Conservation (phyloP, 1,140 invertebrate species). For the Lamellibrachia luymesi region DNA sequence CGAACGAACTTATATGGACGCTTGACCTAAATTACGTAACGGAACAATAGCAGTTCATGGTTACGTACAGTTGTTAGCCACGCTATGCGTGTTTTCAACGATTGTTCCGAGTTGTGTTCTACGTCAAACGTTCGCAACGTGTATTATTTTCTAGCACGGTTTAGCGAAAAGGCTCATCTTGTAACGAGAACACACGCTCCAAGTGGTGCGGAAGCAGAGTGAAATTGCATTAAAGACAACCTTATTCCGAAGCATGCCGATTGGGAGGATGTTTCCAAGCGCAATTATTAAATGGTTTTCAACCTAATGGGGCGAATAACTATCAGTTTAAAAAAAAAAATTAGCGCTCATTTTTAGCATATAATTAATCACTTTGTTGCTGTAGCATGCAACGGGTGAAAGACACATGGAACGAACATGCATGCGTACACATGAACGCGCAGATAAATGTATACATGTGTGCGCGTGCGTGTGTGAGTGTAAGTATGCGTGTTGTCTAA, state of each 20-base stretch:
- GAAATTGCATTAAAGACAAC: background rate
- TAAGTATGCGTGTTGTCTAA: background rate
- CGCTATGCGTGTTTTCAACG: too few species aligned
- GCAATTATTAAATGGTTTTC: background rate
- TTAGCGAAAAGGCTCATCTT: background rate
- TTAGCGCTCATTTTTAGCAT: background rate
- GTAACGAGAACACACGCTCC: background rate
- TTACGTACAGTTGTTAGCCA: too few species aligned
- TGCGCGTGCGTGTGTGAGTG: background rate
- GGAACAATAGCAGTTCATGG: too few species aligned
- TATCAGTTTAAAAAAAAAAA: background rate
- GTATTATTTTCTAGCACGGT: background rate
- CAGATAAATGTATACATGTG: background rate
- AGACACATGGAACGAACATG: background rate
- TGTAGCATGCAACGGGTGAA: too few species aligned
- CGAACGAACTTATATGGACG: too few species aligned
- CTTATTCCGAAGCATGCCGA: background rate
- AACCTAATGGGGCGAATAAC: background rate
- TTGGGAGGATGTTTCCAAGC: background rate
- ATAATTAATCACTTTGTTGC: background rate
- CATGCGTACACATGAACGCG: background rate
- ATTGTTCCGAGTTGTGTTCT: too few species aligned
- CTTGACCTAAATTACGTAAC: too few species aligned
- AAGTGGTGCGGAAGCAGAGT: background rate
- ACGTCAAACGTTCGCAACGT: too few species aligned